Conservation (phyloP, 2,113 vertebrate species). For the Myotis lucifugus region DNA sequence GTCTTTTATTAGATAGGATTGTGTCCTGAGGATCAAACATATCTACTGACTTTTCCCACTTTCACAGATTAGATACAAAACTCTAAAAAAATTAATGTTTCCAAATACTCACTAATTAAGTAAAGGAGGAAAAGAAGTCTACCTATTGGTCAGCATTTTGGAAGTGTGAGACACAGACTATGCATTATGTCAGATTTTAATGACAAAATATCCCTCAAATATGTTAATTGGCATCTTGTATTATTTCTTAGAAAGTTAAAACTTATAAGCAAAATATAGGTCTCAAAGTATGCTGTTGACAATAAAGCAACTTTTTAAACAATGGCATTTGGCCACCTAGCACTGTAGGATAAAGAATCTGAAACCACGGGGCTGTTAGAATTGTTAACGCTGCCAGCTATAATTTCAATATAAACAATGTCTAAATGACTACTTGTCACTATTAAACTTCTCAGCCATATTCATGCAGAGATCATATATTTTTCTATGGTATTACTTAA, state of each 20-base stretch:
- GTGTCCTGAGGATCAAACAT: neutral
- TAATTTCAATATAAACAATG: neutral
- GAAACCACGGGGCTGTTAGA: neutral
- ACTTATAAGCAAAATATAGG: neutral
- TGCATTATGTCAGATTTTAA: conserved; percentile 45
- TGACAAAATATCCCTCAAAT: neutral
- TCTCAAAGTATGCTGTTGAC: neutral
- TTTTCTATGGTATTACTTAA: neutral
- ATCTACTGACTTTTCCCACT: neutral
- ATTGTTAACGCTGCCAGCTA: neutral
- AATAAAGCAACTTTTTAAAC: neutral
- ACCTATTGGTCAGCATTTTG: neutral
- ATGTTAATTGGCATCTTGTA: neutral
- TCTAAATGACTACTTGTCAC: neutral
- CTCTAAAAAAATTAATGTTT: neutral
- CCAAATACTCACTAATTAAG: conserved; percentile 38
- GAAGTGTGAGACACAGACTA: conserved; percentile 23
- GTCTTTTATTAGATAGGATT: neutral
- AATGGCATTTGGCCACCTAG: neutral
- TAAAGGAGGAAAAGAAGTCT: neutral
- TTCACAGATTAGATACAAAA: neutral
- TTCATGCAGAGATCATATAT: neutral
- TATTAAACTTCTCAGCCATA: neutral
- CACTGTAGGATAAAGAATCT: neutral
- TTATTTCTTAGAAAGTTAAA: neutral